These are phyloP conservation scores for Drosophila saltans DNA, from an alignment of 1,140 invertebrate species.

Conservation along the genomic window DNA sequence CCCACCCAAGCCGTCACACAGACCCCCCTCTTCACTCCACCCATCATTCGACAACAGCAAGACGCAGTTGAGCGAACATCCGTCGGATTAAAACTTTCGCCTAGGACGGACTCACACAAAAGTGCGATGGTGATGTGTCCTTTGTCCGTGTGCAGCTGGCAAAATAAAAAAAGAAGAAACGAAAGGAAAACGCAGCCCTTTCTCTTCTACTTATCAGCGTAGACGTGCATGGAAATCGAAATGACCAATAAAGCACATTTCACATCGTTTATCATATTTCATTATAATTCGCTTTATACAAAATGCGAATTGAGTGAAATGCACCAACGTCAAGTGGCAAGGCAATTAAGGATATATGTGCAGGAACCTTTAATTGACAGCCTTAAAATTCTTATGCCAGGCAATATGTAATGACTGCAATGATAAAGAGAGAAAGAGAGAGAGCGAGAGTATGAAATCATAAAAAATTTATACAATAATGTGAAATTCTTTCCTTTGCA, in stretches of 20 bases:
- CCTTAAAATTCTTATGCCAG: background rate
- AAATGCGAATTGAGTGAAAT: slow-evolving; percentile 41
- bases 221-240: slow-evolving; percentile 26
- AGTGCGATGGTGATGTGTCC: background rate
- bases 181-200: background rate
- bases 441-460: background rate
- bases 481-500: background rate
- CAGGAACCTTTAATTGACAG: slow-evolving; percentile 12
- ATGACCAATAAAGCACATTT: slow-evolving; percentile 40
- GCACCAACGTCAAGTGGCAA: slow-evolving; percentile 36
- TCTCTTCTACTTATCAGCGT: slow-evolving; percentile 27
- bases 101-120: slow-evolving; percentile 4
- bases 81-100: slow-evolving; percentile 42
- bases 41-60: slow-evolving; percentile 6
- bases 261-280: slow-evolving; percentile 53
- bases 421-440: background rate
- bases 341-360: slow-evolving; percentile 33
- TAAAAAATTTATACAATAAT: background rate
- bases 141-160: slow-evolving; percentile 3
- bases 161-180: background rate
- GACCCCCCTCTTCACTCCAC: background rate
- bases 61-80: slow-evolving; percentile 43
- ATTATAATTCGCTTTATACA: slow-evolving; percentile 33
- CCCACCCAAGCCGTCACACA: background rate
- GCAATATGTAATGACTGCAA: background rate